Evolutionary conservation across 2,113 vertebrate species (phyloP), one percentile per base, ranked within the genome.

Genomic region (Zapus hudsonius): DNA sequence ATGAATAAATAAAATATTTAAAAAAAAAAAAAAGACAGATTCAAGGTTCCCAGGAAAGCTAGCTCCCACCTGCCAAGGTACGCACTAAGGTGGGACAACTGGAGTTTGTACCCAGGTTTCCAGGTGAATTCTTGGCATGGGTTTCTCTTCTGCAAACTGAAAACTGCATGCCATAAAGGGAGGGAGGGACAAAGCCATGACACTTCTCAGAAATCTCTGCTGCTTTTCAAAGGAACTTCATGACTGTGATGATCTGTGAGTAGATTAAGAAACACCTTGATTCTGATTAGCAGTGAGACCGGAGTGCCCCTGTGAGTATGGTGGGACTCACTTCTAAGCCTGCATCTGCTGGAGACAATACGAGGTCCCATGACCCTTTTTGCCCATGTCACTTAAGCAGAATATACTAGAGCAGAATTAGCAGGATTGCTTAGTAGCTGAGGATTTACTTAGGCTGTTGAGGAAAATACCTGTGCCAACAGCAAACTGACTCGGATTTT

Each of bases 141-240:
- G 36, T 74, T 80, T 93, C 33, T 91, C 92, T 92, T 95, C 64
- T 89, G 81, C 78, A 92, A 86, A 89, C 63, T 57, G 74, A 90
- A 91, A 73, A 40, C 79, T 78, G 40, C 12, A 44, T 90, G 66
- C 70, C 69, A 91, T 79, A 47, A 1, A 81, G 33, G 29, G 20
- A 72, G 9, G 72, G 31, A 55, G 11, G 29, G 44, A 19, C 38
- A 23, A 4, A 63, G 59, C 69, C 87, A 66, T 93, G 78, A 89
- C 67, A 59, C 73, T 29, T 70, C 81, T 44, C 15, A 13, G n/a
- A 27, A 91, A 84, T 83, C 23, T 64, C 29, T 10, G 12, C 42
- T 66, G 12, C 6, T 52, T 52, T 52, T 52, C 47, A 47, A 15
- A 52, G 16, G 52, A 52, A 47, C 11, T 52, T 52, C 52, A 10